A percentile compares a stretch with the other conserved stretches of the same genome.
Evolutionary conservation across 2,888 invertebrate genomes (phyloP).

Genomic region (Macrosiphum euphorbiae): DNA sequence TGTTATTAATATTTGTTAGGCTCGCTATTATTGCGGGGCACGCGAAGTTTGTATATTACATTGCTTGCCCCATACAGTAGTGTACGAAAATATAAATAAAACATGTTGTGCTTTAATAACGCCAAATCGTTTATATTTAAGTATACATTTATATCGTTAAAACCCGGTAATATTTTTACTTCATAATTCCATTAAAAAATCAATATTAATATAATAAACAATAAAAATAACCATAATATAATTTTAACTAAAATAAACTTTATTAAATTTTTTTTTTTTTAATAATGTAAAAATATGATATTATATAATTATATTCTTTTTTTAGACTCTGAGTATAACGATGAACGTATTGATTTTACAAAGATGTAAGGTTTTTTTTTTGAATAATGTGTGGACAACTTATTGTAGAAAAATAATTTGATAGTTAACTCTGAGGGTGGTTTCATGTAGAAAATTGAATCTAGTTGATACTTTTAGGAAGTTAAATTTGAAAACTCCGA

Average conservation of each 20-base stretch:
- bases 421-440: not conserved
- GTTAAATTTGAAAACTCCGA: not conserved
- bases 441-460: not conserved
- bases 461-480: not conserved
- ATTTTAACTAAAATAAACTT: not conserved
- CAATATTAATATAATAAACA: constrained; percentile 17
- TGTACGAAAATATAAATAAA: constrained; percentile 28
- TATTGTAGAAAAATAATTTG: not conserved
- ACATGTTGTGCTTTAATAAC: constrained; percentile 33
- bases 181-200: not conserved
- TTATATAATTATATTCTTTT: not conserved
- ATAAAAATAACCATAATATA: not conserved
- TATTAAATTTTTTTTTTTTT: not conserved
- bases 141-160: constrained; percentile 27
- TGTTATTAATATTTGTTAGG: constrained; percentile 64
- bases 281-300: not conserved
- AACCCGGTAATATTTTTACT: not conserved
- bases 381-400: not conserved
- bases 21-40: constrained; percentile 39
- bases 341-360: not conserved
- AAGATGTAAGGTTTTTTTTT: not conserved
- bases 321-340: not conserved
- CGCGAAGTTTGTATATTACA: constrained; percentile 52
- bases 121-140: not conserved
- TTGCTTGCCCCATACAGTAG: not conserved